Evolutionary conservation across 2,113 vertebrate genomes (phyloP).

Genomic region (Melanerpes aurifrons): DNA sequence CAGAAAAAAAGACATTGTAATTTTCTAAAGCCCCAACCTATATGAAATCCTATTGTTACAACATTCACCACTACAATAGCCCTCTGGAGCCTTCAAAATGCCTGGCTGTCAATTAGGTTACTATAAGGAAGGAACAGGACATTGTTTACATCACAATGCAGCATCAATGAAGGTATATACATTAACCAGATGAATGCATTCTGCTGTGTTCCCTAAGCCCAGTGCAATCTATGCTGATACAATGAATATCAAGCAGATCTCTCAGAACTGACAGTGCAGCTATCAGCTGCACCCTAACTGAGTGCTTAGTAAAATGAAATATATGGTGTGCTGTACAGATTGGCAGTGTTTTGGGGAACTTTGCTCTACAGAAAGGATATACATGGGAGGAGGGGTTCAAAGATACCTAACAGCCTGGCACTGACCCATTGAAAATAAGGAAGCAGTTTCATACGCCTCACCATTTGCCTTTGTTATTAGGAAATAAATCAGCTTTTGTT

Average conservation of each 20-base stretch:
- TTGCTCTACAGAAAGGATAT: not conserved
- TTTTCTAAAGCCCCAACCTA: slow-evolving; percentile 32
- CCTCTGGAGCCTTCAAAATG: slow-evolving; percentile 26
- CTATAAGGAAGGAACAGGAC: slow-evolving; percentile 44
- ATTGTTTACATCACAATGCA: slow-evolving; percentile 58
- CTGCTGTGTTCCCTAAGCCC: slow-evolving; percentile 7
- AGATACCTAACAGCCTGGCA: slow-evolving; percentile 65
- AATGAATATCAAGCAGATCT: slow-evolving; percentile 65
- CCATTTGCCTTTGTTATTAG: slow-evolving; percentile 81
- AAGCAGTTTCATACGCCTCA: slow-evolving; percentile 66
- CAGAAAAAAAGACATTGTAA: slow-evolving; percentile 35
- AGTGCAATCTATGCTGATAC: not conserved
- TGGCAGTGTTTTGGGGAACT: not conserved
- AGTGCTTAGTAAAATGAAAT: not conserved
- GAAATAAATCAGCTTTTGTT: slow-evolving; percentile 83
- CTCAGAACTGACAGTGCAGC: not conserved
- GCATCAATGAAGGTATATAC: slow-evolving; percentile 65
- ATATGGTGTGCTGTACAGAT: rapidly evolving
- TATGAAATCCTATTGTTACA: slow-evolving; percentile 59
- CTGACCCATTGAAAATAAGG: slow-evolving; percentile 69
- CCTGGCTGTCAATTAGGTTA: slow-evolving; percentile 59
- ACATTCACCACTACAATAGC: slow-evolving; percentile 52
- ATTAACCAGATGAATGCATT: slow-evolving; percentile 62
- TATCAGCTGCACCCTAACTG: not conserved
- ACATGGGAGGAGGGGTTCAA: slow-evolving; percentile 1